These are phyloP conservation scores for Phortica variegata DNA, from an alignment of 1,140 invertebrate species.

Conservation along the genomic window DNA sequence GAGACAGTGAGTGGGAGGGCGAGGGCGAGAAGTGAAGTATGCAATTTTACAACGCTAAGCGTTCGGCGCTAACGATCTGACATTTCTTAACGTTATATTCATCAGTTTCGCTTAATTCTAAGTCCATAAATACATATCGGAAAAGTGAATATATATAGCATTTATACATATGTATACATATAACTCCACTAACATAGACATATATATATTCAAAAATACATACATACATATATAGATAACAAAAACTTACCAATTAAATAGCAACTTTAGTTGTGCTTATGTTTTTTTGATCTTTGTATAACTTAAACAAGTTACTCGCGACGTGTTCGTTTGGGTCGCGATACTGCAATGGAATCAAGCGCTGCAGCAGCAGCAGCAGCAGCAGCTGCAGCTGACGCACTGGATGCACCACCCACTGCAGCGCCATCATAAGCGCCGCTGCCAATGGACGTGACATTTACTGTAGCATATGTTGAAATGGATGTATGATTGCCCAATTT, in stretches of 20 bases:
- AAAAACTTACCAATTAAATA: constrained; percentile 7
- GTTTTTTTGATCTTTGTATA: too few species aligned
- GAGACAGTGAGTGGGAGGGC: too few species aligned
- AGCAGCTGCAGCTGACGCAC: constrained; percentile 12
- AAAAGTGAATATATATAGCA: constrained; percentile 45
- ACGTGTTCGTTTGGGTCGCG: constrained; percentile 43
- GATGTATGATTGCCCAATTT: constrained; percentile 40
- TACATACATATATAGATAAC: constrained; percentile 28
- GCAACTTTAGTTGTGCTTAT: background rate
- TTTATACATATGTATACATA: constrained; percentile 20
- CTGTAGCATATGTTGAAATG: constrained; percentile 42
- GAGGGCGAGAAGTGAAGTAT: too few species aligned
- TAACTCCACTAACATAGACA: constrained; percentile 3
- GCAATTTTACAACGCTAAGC: constrained; percentile 47
- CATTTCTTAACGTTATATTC: constrained; percentile 5
- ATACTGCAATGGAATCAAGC: constrained; percentile 38
- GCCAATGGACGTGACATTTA: constrained; percentile 27
- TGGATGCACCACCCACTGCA: constrained; percentile 2
- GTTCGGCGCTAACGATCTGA: constrained; percentile 41
- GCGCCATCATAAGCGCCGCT: background rate
- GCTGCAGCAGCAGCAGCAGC: constrained; percentile 3
- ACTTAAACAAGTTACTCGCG: constrained; percentile 33
- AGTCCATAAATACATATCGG: constrained; percentile 52
- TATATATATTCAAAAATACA: constrained; percentile 17
- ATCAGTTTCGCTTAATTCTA: constrained; percentile 31